Base-by-base conservation (phyloP, 2,797 vertebrate species). In the Myripristis murdjan region DNA sequence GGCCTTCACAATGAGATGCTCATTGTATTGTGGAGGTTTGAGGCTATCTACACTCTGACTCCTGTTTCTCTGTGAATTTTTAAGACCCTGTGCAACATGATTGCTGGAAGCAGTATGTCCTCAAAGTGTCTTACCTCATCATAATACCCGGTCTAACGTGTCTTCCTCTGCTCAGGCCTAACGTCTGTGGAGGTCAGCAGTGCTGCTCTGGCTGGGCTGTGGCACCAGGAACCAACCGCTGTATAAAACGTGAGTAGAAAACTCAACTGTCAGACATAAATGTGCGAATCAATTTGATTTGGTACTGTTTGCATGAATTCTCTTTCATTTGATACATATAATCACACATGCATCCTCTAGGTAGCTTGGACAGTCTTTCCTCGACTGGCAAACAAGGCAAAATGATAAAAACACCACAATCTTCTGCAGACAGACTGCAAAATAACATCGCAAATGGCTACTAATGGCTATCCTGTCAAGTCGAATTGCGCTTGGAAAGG, bases 201-300 rank as follows among this genome's bases (percentile, higher is more conserved):
- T 99, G 97, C 91, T 99, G 97, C 92, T 96, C 96, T 1, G 97
- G 97, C 70, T 99, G 97, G 97, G 96, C 95, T 11, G 87, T 95
- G 1, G 96, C 96, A 64, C 95, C 96, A 5, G 92, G 96, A 89
- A 96, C 97, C 89, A 97, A 95, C 77, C 95, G 82, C 83, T 98
- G 97, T 85, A 97, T 98, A 87, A 98, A 98, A 94, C 96, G 97
- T 98, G 90, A 98, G 97, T 95, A 80, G 43, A 70, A 37, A 16
- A 23, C n/a, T n/a, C 6, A 26, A 18, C 11, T 15, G 33, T 15
- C 49, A n/a, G 5, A 33, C 46, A 22, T 14, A 61, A 7, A 47
- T n/a, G 20, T 48, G 7, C 11, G 4, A 46, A 1, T 9, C 26
- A 20, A 23, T 23, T 12, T 28, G 37, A 16, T 58, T 54, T 10